These are phyloP conservation scores for Anomalospiza imberbis DNA, from an alignment of 2,797 vertebrate species.

Conservation along the genomic window DNA sequence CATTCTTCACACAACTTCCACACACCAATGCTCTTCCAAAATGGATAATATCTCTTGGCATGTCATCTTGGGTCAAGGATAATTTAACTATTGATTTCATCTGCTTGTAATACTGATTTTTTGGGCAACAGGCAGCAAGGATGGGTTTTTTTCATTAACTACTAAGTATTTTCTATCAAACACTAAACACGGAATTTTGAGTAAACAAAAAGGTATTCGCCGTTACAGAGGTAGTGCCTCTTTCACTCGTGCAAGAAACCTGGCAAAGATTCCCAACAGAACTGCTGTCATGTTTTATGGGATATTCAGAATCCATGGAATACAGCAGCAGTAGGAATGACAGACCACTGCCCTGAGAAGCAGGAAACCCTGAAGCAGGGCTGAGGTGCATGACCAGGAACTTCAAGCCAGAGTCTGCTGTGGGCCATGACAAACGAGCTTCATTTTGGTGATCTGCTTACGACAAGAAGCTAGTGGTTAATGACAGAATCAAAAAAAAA, in stretches of 20 bases:
- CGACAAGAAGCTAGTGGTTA: neutral
- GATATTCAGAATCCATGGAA: neutral
- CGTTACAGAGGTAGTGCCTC: neutral
- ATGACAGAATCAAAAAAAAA: neutral
- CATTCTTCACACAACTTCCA: neutral
- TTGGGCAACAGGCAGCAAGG: neutral
- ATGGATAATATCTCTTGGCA: neutral
- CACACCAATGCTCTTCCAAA: neutral
- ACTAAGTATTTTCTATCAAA: neutral
- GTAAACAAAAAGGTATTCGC: neutral
- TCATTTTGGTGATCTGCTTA: neutral
- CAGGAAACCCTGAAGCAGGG: neutral
- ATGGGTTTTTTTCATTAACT: neutral
- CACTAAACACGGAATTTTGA: neutral
- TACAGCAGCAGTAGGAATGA: neutral
- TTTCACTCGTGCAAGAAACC: neutral
- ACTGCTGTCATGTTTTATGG: neutral
- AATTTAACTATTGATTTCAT: neutral
- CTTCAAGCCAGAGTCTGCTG: neutral
- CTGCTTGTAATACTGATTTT: neutral
- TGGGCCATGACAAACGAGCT: neutral
- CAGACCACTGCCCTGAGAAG: neutral
- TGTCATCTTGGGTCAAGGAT: neutral
- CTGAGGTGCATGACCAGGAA: fast-evolving
- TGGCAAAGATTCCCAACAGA: fast-evolving